A percentile compares a stretch with the other conserved stretches of the same genome.
Conservation (phyloP, 2,113 vertebrate genomes). For the Rattus rattus region DNA sequence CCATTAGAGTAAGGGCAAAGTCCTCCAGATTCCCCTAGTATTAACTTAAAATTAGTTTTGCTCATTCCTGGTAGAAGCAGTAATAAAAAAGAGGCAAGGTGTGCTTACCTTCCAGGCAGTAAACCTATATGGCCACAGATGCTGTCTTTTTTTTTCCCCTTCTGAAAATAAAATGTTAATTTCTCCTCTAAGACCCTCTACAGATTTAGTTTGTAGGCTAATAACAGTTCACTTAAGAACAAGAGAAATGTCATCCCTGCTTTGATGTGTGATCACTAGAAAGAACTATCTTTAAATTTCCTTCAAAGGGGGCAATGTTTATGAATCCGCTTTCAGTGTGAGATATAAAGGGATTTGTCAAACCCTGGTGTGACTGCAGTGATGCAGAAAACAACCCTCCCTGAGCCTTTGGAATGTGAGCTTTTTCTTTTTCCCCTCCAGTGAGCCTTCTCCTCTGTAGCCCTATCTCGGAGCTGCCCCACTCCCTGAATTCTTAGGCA, state of each 20-base stretch:
- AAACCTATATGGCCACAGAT: not conserved
- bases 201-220: constrained; percentile 57
- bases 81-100: constrained; percentile 55
- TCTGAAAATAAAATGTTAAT: constrained; percentile 69
- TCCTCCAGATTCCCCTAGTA: constrained; percentile 18
- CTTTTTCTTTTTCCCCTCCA: not conserved
- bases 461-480: not conserved
- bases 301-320: constrained; percentile 71
- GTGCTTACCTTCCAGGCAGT: not conserved
- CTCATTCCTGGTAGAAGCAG: not conserved
- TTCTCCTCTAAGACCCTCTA: constrained; percentile 60
- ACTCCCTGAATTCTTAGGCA: not conserved
- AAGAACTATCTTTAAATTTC: constrained; percentile 76
- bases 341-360: constrained; percentile 83
- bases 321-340: constrained; percentile 77
- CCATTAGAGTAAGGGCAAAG: not conserved
- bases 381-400: constrained; percentile 77
- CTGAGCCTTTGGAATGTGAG: constrained; percentile 23
- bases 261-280: constrained; percentile 74
- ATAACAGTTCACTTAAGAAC: constrained; percentile 59
- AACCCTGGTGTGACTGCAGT: constrained; percentile 74
- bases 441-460: constrained; percentile 6
- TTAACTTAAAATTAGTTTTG: constrained; percentile 67
- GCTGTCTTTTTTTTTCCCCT: constrained; percentile 21
- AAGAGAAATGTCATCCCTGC: constrained; percentile 71